phyloP scores from a whole-genome alignment of 1,140 invertebrate genomes.

The Aphelinus certus region DNA sequence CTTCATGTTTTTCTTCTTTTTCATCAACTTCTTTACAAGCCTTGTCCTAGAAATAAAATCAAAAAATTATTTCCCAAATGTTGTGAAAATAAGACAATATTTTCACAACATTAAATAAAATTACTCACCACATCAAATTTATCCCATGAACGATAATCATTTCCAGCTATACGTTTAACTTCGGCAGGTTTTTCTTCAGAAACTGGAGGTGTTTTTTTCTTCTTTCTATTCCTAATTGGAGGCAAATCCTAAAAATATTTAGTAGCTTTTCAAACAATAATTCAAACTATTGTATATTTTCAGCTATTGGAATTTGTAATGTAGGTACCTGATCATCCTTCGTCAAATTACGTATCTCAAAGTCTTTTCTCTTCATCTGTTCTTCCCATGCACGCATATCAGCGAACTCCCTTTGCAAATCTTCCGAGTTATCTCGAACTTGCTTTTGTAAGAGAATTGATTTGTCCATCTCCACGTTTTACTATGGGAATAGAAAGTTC shows the following conservation, averaged over 20 bases:
- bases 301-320: not conserved
- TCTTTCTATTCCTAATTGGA: constrained; percentile 66
- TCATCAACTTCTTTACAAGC: constrained; percentile 76
- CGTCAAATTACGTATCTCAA: constrained; percentile 60
- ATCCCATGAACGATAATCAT: constrained; percentile 81
- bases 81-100: constrained; percentile 13
- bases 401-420: constrained; percentile 76
- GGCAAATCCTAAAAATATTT: constrained; percentile 60
- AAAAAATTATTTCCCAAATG: constrained; percentile 22
- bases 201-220: constrained; percentile 51
- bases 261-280: not conserved
- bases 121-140: constrained; percentile 80
- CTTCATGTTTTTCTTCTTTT: constrained; percentile 66
- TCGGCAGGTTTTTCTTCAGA: constrained; percentile 42
- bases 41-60: constrained; percentile 68
- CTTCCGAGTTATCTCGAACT: constrained; percentile 77
- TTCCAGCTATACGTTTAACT: constrained; percentile 63
- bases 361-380: constrained; percentile 85
- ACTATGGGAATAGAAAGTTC: not conserved
- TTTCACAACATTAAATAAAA: constrained; percentile 26
- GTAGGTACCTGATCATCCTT: constrained; percentile 43
- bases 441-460: constrained; percentile 74
- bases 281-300: not conserved
- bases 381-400: constrained; percentile 86
- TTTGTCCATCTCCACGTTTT: constrained; percentile 52